Evolutionary conservation across 2,797 vertebrate species (phyloP).

Genomic region (Pseudocheirus occidentalis): DNA sequence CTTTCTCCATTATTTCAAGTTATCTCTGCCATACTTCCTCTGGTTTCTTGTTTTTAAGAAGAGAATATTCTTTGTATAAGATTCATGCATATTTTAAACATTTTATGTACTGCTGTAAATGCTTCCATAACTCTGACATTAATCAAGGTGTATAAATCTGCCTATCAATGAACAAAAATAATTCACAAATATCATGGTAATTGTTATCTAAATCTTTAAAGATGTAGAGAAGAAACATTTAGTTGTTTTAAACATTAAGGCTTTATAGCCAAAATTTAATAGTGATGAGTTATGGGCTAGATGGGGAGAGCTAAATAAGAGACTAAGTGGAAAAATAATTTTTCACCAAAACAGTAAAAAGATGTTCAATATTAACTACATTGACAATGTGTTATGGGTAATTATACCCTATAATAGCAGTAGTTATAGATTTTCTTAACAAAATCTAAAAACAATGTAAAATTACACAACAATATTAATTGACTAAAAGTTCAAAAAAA

Average conservation of each 20-base stretch:
- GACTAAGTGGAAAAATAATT: background rate
- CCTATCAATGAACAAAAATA: background rate
- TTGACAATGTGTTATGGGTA: background rate
- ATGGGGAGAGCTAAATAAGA: background rate
- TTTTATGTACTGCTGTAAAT: background rate
- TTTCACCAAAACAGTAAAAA: background rate
- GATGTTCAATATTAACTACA: background rate
- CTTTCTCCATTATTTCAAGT: background rate
- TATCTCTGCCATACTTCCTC: background rate
- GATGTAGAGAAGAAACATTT: conserved; percentile 22
- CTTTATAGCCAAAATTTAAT: conserved; percentile 8
- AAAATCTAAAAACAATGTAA: conserved; percentile 35
- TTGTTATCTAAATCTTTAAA: conserved; percentile 37
- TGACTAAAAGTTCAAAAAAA: conserved; percentile 14
- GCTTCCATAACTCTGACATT: background rate
- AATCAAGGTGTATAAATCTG: background rate
- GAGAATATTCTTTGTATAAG: background rate
- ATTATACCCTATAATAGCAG: background rate
- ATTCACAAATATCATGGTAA: background rate
- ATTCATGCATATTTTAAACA: background rate
- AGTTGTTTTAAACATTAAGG: background rate
- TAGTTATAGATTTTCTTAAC: background rate
- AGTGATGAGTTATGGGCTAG: background rate
- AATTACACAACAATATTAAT: background rate
- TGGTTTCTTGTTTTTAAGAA: background rate